Conservation (phyloP, 2,797 vertebrate species). For the Paguma larvata region DNA sequence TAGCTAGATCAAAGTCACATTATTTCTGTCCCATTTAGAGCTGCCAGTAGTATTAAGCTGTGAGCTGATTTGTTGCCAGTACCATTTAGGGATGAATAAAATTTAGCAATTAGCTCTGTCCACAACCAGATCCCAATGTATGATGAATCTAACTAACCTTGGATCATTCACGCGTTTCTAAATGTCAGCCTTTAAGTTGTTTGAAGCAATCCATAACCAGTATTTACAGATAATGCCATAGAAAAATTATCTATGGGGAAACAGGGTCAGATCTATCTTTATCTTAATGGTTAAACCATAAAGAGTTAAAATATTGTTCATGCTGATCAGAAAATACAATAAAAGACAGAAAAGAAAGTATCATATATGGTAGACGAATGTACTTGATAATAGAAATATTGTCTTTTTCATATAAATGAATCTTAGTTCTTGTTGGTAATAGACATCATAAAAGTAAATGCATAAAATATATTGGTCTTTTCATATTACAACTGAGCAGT, state of each 20-base stretch:
- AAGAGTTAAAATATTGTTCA: slow-evolving; percentile 46
- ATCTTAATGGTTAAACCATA: background rate
- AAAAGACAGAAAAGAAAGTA: background rate
- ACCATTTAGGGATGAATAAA: slow-evolving; percentile 16
- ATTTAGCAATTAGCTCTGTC: slow-evolving; percentile 22
- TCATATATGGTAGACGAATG: background rate
- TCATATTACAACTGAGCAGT: background rate
- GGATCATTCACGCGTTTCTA: slow-evolving; percentile 39
- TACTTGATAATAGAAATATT: background rate
- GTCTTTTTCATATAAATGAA: slow-evolving; percentile 10
- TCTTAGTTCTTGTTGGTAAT: background rate
- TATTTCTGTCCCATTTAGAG: background rate
- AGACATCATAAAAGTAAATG: slow-evolving; percentile 24
- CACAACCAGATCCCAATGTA: background rate
- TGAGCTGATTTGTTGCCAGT: slow-evolving; percentile 8
- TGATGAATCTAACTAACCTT: slow-evolving; percentile 4
- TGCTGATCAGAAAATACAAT: background rate
- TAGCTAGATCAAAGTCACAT: background rate
- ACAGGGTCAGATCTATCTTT: background rate
- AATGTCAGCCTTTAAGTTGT: background rate
- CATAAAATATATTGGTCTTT: background rate
- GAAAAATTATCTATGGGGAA: background rate
- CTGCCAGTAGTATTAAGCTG: background rate
- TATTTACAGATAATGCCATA: background rate
- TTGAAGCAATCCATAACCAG: slow-evolving; percentile 16